Percentiles rank a stretch among this genome's conserved stretches.
phyloP scores from a whole-genome alignment of 2,888 invertebrate species.

The Danaus chrysippus region DNA sequence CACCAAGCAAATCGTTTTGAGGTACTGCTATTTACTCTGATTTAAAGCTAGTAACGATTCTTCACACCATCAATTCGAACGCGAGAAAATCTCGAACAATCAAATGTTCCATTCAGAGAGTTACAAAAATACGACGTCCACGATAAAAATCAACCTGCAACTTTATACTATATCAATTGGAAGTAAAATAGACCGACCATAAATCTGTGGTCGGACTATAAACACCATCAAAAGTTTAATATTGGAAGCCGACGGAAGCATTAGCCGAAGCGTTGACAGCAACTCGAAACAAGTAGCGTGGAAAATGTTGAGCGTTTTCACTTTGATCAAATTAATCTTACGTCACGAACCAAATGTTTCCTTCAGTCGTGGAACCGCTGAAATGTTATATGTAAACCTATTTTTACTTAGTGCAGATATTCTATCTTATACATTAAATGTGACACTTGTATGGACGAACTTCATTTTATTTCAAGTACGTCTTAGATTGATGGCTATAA shows the following conservation, averaged over 20 bases:
- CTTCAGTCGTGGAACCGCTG: constrained; percentile 35
- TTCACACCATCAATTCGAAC: constrained; percentile 24
- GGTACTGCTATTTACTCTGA: constrained; percentile 42
- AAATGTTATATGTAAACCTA: constrained; percentile 38
- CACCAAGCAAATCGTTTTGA: constrained; percentile 53
- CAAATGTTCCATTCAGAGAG: background rate
- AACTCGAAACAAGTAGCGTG: constrained; percentile 64
- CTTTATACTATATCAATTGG: constrained; percentile 38
- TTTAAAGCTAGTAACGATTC: constrained; percentile 16
- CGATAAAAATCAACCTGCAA: constrained; percentile 31
- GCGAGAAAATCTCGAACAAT: constrained; percentile 37
- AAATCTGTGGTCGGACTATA: constrained; percentile 52
- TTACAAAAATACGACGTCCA: background rate
- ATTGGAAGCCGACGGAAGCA: constrained; percentile 72
- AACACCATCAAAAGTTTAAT: constrained; percentile 73
- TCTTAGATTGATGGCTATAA: too few species aligned
- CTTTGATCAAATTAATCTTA: constrained; percentile 73
- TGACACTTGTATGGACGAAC: too few species aligned
- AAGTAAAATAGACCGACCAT: constrained; percentile 36
- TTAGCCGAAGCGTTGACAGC: constrained; percentile 72
- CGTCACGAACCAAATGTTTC: constrained; percentile 57
- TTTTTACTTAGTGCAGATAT: background rate
- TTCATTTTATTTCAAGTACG: too few species aligned
- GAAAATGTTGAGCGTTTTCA: constrained; percentile 65
- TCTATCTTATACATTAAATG: background rate